A percentile compares a stretch with the other conserved stretches of the same genome.
phyloP scores from a whole-genome alignment of 1,140 invertebrate genomes.

The Oreohelix idahoensis region DNA sequence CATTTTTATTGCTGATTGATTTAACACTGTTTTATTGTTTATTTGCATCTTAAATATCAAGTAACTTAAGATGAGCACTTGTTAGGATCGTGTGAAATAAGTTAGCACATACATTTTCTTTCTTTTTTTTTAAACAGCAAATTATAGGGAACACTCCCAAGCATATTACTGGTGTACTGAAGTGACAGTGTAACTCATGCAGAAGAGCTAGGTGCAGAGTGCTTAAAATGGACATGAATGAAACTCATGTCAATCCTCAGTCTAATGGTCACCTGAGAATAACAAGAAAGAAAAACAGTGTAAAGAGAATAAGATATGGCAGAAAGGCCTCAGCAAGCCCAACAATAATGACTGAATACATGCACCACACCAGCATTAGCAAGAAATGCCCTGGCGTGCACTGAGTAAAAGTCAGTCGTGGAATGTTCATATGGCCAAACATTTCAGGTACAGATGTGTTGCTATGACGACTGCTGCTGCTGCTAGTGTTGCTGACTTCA shows the following conservation, averaged over 20 bases:
- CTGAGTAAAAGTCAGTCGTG: not conserved
- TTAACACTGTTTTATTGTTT: too few relatives aligned
- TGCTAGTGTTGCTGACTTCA: conserved; percentile 18
- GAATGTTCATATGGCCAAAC: conserved; percentile 14
- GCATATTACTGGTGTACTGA: too few relatives aligned
- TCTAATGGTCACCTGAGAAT: conserved; percentile 38
- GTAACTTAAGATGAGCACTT: too few relatives aligned
- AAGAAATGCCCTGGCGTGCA: conserved; percentile 27
- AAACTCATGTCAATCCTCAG: not conserved
- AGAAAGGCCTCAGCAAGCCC: conserved; percentile 42
- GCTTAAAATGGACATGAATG: too few relatives aligned
- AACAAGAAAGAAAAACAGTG: conserved; percentile 43
- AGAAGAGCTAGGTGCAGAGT: too few relatives aligned
- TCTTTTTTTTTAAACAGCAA: too few relatives aligned
- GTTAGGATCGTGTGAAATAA: too few relatives aligned
- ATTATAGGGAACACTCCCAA: too few relatives aligned
- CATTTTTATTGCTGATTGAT: too few relatives aligned
- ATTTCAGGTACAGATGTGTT: conserved; percentile 24
- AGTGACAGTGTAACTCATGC: too few relatives aligned
- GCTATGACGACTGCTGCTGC: conserved; percentile 24
- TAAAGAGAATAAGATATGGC: conserved; percentile 43
- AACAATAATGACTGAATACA: conserved; percentile 48
- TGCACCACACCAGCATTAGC: conserved; percentile 45
- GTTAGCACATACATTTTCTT: too few relatives aligned
- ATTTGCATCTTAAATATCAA: too few relatives aligned